Evolutionary conservation across 1,140 invertebrate species (phyloP).

Genomic region (Magallana angulata): DNA sequence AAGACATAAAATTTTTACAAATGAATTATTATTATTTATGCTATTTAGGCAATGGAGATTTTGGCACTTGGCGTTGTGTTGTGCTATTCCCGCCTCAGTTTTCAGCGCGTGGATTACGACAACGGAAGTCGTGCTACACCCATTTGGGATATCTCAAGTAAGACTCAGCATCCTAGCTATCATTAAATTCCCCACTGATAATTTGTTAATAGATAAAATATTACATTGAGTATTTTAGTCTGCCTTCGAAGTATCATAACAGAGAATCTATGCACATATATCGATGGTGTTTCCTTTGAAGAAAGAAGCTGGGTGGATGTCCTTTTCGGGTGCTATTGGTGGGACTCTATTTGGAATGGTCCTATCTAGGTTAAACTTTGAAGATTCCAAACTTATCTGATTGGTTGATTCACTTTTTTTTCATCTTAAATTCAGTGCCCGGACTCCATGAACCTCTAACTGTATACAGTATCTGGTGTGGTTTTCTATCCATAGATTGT

Average conservation of each 20-base stretch:
- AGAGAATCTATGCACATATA: too few relatives aligned
- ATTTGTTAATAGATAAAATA: too few relatives aligned
- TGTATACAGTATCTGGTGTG: not conserved
- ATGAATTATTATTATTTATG: not conserved
- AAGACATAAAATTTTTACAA: too few relatives aligned
- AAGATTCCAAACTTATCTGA: too few relatives aligned
- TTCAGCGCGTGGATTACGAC: constrained; percentile 68
- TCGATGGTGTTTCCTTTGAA: constrained; percentile 45
- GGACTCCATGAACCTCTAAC: too few relatives aligned
- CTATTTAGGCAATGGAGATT: constrained; percentile 63
- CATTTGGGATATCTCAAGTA: constrained; percentile 66
- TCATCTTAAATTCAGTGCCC: too few relatives aligned
- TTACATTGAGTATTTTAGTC: too few relatives aligned
- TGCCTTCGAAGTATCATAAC: too few relatives aligned
- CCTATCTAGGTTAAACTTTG: constrained; percentile 61
- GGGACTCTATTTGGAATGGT: constrained; percentile 65
- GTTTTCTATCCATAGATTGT: not conserved
- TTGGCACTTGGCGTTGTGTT: constrained; percentile 66
- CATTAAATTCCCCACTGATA: too few relatives aligned
- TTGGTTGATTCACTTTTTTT: too few relatives aligned
- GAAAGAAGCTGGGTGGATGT: constrained; percentile 71
- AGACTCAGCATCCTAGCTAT: too few relatives aligned
- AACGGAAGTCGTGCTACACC: constrained; percentile 66
- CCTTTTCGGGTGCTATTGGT: constrained; percentile 64
- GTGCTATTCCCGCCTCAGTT: constrained; percentile 64